Conservation (phyloP, 2,113 vertebrate genomes). For the Corythoichthys haematopterus region DNA sequence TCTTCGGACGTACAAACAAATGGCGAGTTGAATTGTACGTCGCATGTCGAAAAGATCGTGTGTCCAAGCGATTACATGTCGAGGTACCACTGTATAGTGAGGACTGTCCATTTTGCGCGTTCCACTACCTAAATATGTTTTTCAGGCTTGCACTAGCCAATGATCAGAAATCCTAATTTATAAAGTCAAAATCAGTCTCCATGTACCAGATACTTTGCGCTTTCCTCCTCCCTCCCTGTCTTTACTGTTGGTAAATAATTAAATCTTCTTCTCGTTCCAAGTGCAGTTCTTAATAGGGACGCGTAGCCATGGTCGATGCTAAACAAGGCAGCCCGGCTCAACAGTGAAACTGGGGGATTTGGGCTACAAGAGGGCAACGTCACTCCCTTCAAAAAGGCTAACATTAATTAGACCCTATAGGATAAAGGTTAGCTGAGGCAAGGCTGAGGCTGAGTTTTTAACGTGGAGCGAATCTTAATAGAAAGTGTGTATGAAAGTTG, state of each 20-base stretch:
- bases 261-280: slow-evolving; percentile 73
- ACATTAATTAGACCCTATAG: slow-evolving; percentile 80
- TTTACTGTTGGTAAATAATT: slow-evolving; percentile 76
- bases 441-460: slow-evolving; percentile 61
- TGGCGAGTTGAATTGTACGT: no score
- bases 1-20: no score
- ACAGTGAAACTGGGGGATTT: slow-evolving; percentile 74
- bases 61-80: no score
- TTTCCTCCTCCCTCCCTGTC: slow-evolving; percentile 26
- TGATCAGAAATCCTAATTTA: slow-evolving; percentile 63
- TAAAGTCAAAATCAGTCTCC: slow-evolving; percentile 41
- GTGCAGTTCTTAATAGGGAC: slow-evolving; percentile 73
- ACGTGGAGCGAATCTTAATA: slow-evolving; percentile 67
- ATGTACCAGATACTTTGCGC: slow-evolving; percentile 27
- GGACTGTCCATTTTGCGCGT: no score
- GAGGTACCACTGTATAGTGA: no score
- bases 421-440: slow-evolving; percentile 77
- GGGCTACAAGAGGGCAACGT: slow-evolving; percentile 67
- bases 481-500: slow-evolving; percentile 61
- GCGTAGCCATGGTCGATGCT: slow-evolving; percentile 72
- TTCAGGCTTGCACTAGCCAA: slow-evolving; percentile 29
- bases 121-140: no score
- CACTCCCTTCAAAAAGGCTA: slow-evolving; percentile 73
- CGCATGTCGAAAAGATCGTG: no score
- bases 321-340: slow-evolving; percentile 67